Conservation (phyloP, 2,888 invertebrate genomes). For the Himalopsyche tibetana region DNA sequence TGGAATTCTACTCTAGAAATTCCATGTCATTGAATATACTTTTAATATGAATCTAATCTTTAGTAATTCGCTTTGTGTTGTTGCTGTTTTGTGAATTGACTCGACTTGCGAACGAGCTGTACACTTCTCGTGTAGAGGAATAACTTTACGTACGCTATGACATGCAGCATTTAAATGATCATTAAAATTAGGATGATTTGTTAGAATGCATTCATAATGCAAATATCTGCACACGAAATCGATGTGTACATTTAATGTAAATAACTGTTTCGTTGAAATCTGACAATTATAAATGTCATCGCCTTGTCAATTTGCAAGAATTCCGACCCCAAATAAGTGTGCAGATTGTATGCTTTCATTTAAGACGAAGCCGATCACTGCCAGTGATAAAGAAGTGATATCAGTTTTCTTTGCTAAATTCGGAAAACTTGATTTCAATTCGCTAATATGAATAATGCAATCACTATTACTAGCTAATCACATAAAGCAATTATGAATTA, state of each 20-base stretch:
- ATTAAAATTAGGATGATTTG: background rate
- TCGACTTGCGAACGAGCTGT: background rate
- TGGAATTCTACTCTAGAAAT: slow-evolving; percentile 32
- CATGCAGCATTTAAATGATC: background rate
- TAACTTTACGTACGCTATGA: background rate
- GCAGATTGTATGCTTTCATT: slow-evolving; percentile 20
- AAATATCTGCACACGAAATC: background rate
- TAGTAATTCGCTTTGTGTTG: slow-evolving; percentile 2
- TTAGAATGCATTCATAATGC: background rate
- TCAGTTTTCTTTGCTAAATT: background rate
- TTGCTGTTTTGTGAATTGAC: slow-evolving; percentile 18
- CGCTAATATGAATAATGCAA: slow-evolving; percentile 11
- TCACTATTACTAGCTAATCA: slow-evolving; percentile 2
- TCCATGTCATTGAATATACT: slow-evolving; percentile 5
- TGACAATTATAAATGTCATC: slow-evolving; percentile 13
- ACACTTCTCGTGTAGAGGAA: background rate
- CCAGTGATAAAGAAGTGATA: background rate
- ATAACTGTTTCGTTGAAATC: background rate
- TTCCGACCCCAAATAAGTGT: slow-evolving; percentile 28
- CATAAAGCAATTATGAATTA: background rate
- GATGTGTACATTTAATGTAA: slow-evolving; percentile 21
- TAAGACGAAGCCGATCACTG: slow-evolving; percentile 14
- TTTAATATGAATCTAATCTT: slow-evolving; percentile 11
- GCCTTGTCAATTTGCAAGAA: slow-evolving; percentile 31
- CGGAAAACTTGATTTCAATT: background rate